phyloP scores from a whole-genome alignment of 1,140 invertebrate species.

The Goniozus legneri region DNA sequence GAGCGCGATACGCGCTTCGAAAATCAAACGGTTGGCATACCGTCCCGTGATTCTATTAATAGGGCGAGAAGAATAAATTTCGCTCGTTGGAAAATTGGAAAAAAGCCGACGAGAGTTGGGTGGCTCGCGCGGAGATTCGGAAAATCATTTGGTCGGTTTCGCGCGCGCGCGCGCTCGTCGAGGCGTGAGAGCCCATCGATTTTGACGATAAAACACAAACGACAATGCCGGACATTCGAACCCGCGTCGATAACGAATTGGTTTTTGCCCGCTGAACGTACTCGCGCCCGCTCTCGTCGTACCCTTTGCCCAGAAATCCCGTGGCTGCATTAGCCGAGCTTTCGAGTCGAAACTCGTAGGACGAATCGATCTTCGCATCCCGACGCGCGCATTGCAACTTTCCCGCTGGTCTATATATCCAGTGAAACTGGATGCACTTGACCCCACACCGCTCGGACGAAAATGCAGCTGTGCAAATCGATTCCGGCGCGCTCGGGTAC shows the following conservation, averaged over 20 bases:
- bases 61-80: too few relatives aligned
- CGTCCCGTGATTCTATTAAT: too few relatives aligned
- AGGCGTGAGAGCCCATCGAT: constrained; percentile 12
- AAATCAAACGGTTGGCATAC: too few relatives aligned
- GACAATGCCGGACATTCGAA: constrained; percentile 25
- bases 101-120: too few relatives aligned
- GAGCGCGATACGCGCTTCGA: background rate
- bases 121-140: too few relatives aligned
- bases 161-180: background rate
- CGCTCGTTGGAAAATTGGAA: too few relatives aligned
- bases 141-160: background rate
- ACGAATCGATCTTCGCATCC: constrained; percentile 27
- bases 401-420: background rate
- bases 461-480: constrained; percentile 19
- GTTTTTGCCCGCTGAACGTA: constrained; percentile 30
- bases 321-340: constrained; percentile 22
- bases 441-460: constrained; percentile 20
- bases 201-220: constrained; percentile 21
- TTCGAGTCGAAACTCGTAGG: constrained; percentile 23
- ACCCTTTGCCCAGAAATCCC: background rate
- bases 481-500: too few relatives aligned
- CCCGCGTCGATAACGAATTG: constrained; percentile 26
- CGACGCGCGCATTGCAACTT: constrained; percentile 10
- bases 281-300: constrained; percentile 4
- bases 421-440: constrained; percentile 17